Evolutionary conservation across 2,797 vertebrate genomes (phyloP).

Genomic region (Galagoides demidoff): DNA sequence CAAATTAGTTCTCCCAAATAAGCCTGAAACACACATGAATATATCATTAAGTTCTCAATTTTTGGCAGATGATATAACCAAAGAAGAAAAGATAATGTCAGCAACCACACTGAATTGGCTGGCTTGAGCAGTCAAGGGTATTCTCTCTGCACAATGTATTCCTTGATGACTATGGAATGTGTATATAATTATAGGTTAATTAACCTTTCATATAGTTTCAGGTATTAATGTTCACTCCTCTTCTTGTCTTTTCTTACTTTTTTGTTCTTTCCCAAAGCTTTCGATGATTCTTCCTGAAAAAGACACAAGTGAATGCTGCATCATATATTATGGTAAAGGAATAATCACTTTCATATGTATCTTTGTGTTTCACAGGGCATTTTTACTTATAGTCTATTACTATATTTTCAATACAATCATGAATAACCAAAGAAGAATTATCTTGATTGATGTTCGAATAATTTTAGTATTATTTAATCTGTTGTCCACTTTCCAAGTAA

Average conservation of each 20-base stretch:
- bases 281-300: conserved; percentile 88
- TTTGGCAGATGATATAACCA: conserved; percentile 64
- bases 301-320: conserved; percentile 55
- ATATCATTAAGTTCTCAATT: conserved; percentile 57
- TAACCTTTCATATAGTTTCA: conserved; percentile 52
- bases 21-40: conserved; percentile 59
- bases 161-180: conserved; percentile 48
- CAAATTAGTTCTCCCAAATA: conserved; percentile 55
- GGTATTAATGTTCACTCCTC: conserved; percentile 83
- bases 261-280: conserved; percentile 85
- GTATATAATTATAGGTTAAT: conserved; percentile 75
- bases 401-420: conserved; percentile 6
- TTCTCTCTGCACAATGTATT: not conserved
- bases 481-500: conserved; percentile 10
- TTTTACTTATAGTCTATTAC: not conserved
- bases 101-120: conserved; percentile 60
- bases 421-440: conserved; percentile 34
- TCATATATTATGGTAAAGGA: not conserved
- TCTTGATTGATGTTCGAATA: not conserved
- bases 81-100: conserved; percentile 71
- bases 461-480: conserved; percentile 38
- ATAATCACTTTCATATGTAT: not conserved
- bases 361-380: not conserved
- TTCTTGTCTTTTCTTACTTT: conserved; percentile 87
- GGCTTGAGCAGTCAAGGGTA: conserved; percentile 7